Conservation (phyloP, 2,797 vertebrate genomes). For the Sternotherus odoratus region DNA sequence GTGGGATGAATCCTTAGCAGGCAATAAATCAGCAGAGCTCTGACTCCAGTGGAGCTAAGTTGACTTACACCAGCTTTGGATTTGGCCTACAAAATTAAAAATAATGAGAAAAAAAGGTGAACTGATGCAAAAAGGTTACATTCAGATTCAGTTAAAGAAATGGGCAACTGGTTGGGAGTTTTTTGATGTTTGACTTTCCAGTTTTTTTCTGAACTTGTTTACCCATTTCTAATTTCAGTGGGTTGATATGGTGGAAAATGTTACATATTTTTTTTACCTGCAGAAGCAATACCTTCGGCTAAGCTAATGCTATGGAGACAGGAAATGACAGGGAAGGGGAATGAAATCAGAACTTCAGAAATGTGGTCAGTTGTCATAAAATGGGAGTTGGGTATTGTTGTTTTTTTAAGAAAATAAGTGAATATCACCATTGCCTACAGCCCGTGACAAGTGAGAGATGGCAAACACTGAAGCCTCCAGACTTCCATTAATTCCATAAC, state of each 20-base stretch:
- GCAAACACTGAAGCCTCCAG: neutral
- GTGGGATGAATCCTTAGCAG: neutral
- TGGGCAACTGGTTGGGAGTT: fast-evolving
- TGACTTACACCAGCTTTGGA: neutral
- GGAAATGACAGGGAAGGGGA: neutral
- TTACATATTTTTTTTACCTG: neutral
- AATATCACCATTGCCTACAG: neutral
- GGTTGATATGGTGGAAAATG: neutral
- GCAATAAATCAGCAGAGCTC: neutral
- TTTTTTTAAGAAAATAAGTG: neutral
- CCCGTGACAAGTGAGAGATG: neutral
- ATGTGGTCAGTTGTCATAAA: neutral
- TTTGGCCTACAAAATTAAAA: neutral
- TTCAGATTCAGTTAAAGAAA: neutral
- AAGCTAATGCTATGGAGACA: neutral
- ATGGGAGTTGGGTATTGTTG: fast-evolving
- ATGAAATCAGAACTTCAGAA: neutral
- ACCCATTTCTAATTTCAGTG: neutral
- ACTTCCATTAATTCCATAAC: neutral
- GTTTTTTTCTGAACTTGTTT: neutral
- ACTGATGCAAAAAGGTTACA: neutral
- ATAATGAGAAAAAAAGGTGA: neutral
- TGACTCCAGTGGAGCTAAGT: neutral
- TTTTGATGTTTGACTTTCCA: neutral
- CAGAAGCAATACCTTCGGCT: neutral